Evolutionary conservation across 2,113 vertebrate species (phyloP).

Genomic region (Cygnus atratus): DNA sequence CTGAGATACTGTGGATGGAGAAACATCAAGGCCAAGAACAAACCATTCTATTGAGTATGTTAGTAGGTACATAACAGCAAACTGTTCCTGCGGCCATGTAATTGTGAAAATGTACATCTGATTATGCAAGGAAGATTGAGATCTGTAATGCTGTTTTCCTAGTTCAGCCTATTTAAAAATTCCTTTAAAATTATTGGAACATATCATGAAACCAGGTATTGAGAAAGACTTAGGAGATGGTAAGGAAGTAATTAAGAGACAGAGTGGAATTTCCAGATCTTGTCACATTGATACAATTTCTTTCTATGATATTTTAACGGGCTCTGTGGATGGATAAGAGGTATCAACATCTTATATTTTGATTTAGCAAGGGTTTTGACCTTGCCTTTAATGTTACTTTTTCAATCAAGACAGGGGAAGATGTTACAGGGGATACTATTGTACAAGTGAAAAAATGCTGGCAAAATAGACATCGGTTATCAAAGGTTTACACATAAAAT

Average conservation of each 20-base stretch:
- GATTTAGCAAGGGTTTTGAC: neutral
- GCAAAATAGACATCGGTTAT: neutral
- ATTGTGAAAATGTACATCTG: neutral
- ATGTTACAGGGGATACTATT: fast-evolving
- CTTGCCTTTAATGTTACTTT: neutral
- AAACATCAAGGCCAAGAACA: neutral
- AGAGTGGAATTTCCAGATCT: neutral
- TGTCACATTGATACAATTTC: neutral
- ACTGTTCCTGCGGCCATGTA: neutral
- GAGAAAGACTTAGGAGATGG: neutral
- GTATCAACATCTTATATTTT: neutral
- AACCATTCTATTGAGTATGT: neutral
- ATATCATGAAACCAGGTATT: neutral
- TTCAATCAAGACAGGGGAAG: neutral
- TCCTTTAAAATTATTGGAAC: neutral
- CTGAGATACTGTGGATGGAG: neutral
- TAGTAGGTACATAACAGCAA: neutral
- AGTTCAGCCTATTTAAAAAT: neutral
- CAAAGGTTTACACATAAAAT: neutral
- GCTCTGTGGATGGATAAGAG: neutral
- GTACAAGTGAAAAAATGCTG: neutral
- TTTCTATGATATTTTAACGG: neutral
- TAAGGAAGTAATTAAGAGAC: neutral
- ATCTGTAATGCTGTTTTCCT: neutral
- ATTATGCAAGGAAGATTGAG: neutral